Base-by-base conservation (phyloP, 2,113 vertebrate species). In the Motacilla alba region DNA sequence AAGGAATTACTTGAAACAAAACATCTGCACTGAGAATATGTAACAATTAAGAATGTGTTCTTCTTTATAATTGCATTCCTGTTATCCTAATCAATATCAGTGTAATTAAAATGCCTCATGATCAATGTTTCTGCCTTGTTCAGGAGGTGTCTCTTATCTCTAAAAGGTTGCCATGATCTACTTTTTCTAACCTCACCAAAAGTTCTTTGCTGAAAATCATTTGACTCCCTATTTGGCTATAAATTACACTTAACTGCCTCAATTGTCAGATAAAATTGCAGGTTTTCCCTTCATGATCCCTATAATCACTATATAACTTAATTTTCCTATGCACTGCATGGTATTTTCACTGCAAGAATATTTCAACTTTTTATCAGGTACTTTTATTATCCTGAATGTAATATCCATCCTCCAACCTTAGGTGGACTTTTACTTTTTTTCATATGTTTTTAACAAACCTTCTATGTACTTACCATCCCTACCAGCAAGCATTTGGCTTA, bases 21-120 rank as follows among this genome's bases (percentile, higher is more conserved):
- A 59, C n/a, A 87, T 39, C 63, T 68, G 33, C 53, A 26, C 17
- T 63, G 26, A 60, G 80, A 70, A 74, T 72, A 90, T 56, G 74
- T 27, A 94, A 81, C 66, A 92, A 95, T 96, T 75, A 94, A 91
- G 33, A 83, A 66, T 19, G 43, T 62, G 13, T 60, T 91, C 39
- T 83, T 90, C 31, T 86, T 89, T 90, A 58, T 82, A 89, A 94
- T 85, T 96, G 30, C 63, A 73, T 88, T 97, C 74, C 35, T 88
- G 77, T 95, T 93, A 86, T 83, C 75, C 68, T 75, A 96, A 94
- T 96, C 92, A 83, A 92, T 95, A 80, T 75, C 49, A 56, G 46
- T 89, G 80, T 95, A 97, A 97, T 94, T 96, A 96, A 96, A 96
- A 96, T 90, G 74, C 30, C 26, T 89, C 88, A 75, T 85, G 94